These are phyloP conservation scores for Morphnarchus princeps DNA, from an alignment of 2,113 vertebrate genomes.

Conservation along the genomic window DNA sequence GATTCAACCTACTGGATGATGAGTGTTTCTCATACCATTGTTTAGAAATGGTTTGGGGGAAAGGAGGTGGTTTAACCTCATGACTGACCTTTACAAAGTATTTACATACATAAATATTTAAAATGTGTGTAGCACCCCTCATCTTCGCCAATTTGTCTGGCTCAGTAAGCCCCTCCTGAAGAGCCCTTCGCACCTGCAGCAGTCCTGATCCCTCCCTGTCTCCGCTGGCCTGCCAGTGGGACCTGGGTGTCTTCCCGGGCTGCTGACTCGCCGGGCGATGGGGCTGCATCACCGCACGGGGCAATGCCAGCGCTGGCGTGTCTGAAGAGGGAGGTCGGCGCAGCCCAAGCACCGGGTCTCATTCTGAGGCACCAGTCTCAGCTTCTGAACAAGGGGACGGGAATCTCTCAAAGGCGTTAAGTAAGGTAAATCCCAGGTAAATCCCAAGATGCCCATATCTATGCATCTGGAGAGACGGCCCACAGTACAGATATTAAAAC, in stretches of 20 bases:
- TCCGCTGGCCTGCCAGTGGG: background rate
- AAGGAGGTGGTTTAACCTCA: background rate
- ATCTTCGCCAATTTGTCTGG: background rate
- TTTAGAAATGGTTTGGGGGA: background rate
- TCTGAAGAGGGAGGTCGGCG: background rate
- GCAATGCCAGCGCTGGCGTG: rapidly evolving
- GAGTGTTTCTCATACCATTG: background rate
- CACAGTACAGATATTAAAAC: background rate
- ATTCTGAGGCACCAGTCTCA: background rate
- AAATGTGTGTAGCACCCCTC: background rate
- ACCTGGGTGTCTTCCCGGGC: background rate
- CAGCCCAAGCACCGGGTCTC: rapidly evolving
- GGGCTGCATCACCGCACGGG: background rate
- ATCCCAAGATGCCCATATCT: background rate
- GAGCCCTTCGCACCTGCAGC: background rate
- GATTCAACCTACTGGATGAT: background rate
- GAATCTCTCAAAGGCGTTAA: background rate
- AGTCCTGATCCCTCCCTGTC: background rate
- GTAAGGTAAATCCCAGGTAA: background rate
- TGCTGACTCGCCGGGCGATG: background rate
- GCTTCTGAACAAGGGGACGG: background rate
- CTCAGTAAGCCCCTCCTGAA: background rate
- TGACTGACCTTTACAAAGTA: background rate
- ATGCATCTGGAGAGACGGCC: background rate
- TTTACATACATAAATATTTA: background rate